Percentiles rank a stretch among this genome's conserved stretches.
Conservation (phyloP, 2,888 invertebrate genomes). For the Osedax frankpressi region DNA sequence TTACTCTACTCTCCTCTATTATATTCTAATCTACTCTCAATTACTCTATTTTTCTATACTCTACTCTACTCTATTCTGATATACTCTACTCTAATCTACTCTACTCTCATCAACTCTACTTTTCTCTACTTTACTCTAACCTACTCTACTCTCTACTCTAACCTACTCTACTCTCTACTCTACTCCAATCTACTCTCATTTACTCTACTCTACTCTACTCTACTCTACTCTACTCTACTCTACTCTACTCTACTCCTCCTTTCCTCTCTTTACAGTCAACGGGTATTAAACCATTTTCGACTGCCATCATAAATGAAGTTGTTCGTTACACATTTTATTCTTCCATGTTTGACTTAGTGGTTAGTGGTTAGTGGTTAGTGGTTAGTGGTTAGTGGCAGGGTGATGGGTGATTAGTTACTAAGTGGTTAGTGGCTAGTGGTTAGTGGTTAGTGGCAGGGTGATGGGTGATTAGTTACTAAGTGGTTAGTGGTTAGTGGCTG, state of each 20-base stretch:
- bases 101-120: neutral
- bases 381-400: too few relatives aligned
- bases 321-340: constrained; percentile 63
- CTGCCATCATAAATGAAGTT: constrained; percentile 50
- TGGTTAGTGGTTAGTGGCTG: too few relatives aligned
- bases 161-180: neutral
- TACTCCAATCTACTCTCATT: neutral
- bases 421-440: too few relatives aligned
- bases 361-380: too few relatives aligned
- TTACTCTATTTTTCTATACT: neutral
- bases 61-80: neutral
- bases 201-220: neutral
- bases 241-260: neutral
- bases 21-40: neutral
- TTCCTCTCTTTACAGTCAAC: neutral
- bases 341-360: constrained; percentile 77
- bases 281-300: neutral
- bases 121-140: neutral
- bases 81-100: neutral
- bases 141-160: neutral
- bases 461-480: too few relatives aligned
- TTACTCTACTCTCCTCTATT: too few relatives aligned
- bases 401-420: too few relatives aligned
- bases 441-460: too few relatives aligned
- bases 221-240: neutral